Evolutionary conservation across 1,140 invertebrate genomes (phyloP).

Genomic region (Cecropterus lyciades): DNA sequence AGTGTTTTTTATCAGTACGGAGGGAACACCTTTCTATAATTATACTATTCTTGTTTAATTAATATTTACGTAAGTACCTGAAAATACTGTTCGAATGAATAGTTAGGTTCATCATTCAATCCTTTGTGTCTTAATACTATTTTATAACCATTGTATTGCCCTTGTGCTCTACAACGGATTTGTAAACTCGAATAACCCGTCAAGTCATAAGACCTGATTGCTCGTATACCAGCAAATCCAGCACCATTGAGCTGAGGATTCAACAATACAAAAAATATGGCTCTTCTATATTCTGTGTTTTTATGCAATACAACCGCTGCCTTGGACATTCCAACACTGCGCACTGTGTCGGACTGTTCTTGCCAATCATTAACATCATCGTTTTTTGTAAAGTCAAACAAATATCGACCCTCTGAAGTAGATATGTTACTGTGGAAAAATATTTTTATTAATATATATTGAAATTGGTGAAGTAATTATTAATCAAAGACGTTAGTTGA

Average conservation of each 20-base stretch:
- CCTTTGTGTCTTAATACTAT: conserved; percentile 86
- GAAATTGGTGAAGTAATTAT: background rate
- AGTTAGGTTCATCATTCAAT: conserved; percentile 82
- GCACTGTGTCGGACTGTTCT: conserved; percentile 88
- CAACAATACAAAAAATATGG: conserved; percentile 87
- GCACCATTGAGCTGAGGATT: conserved; percentile 90
- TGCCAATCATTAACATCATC: conserved; percentile 81
- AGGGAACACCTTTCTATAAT: too few relatives aligned
- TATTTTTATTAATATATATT: background rate
- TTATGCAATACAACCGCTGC: conserved; percentile 85
- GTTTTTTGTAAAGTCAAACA: conserved; percentile 73
- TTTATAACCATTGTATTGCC: conserved; percentile 85
- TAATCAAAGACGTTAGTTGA: too few relatives aligned
- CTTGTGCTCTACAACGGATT: conserved; percentile 86
- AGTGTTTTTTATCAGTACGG: too few relatives aligned
- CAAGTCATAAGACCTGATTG: conserved; percentile 78
- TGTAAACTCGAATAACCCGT: conserved; percentile 80
- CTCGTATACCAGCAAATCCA: conserved; percentile 87
- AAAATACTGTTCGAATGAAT: conserved; percentile 88
- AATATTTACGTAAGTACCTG: conserved; percentile 69
- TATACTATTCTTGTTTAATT: too few relatives aligned
- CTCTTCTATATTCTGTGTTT: conserved; percentile 86
- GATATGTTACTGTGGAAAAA: conserved; percentile 46
- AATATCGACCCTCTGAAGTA: conserved; percentile 47
- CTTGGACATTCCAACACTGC: conserved; percentile 88